A percentile compares a stretch with the other conserved stretches of the same genome.
These are phyloP conservation scores for Drosophila guanche DNA, from an alignment of 1,140 invertebrate species.

Conservation along the genomic window DNA sequence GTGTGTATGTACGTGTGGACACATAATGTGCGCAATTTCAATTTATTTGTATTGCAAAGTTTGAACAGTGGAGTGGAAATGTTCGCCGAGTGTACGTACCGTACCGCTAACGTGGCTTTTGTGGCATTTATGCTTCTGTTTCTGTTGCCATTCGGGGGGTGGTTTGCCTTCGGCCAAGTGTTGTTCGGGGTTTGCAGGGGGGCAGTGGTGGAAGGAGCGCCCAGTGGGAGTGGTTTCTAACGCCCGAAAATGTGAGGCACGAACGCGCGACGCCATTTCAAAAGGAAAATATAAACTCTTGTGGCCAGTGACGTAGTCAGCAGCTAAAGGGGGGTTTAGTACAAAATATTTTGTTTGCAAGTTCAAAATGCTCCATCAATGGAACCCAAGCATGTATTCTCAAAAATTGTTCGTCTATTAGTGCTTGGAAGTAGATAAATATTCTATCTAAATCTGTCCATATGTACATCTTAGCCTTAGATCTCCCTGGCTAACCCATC, in stretches of 20 bases:
- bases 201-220: not conserved
- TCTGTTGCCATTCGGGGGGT: conserved; percentile 47
- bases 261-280: conserved; percentile 59
- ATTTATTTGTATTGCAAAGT: conserved; percentile 71
- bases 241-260: conserved; percentile 41
- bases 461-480: too few species aligned
- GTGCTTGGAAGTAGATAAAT: too few species aligned
- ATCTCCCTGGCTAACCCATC: too few species aligned
- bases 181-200: too few species aligned
- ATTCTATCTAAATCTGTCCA: too few species aligned
- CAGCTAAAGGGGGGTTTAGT: not conserved
- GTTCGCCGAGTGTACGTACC: conserved; percentile 11
- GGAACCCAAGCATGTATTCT: too few species aligned
- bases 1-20: too few species aligned
- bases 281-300: conserved; percentile 38
- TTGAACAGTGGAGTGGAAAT: conserved; percentile 29
- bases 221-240: conserved; percentile 63
- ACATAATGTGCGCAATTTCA: conserved; percentile 64
- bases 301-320: conserved; percentile 31
- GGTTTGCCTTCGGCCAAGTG: conserved; percentile 35
- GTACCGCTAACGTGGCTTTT: conserved; percentile 44
- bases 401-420: too few species aligned
- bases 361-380: too few species aligned
- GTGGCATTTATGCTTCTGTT: conserved; percentile 39
- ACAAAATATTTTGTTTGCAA: not conserved